Conservation (phyloP, 2,888 invertebrate species). For the Eumacrocentrus americanus region DNA sequence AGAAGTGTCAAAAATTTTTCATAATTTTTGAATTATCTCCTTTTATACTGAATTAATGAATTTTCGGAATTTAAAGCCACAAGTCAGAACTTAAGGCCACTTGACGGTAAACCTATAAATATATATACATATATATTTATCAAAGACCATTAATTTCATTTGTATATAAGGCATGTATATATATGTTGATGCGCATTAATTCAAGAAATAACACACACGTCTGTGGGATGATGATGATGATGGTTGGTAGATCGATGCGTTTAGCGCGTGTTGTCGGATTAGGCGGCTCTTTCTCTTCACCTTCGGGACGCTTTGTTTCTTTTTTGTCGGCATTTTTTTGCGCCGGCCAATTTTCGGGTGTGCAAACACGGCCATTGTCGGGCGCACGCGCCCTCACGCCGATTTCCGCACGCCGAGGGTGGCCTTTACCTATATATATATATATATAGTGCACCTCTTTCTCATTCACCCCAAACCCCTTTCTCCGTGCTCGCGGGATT, state of each 20-base stretch:
- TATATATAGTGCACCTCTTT: neutral
- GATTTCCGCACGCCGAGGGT: conserved; percentile 37
- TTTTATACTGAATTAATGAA: conserved; percentile 31
- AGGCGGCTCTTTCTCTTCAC: conserved; percentile 14
- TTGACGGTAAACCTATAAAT: neutral
- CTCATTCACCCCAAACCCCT: conserved; percentile 40
- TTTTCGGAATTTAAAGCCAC: conserved; percentile 31
- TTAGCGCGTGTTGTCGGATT: conserved; percentile 24
- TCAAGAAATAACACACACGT: neutral
- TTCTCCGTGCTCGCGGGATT: conserved; percentile 44
- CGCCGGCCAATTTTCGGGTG: conserved; percentile 56
- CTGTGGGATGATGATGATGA: neutral
- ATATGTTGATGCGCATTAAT: too few relatives aligned
- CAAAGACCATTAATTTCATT: neutral
- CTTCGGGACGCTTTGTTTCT: conserved; percentile 19
- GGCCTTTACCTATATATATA: conserved; percentile 16
- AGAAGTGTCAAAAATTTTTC: too few relatives aligned
- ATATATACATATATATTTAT: conserved; percentile 1
- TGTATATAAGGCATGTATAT: conserved; percentile 15
- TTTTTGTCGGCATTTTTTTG: conserved; percentile 41
- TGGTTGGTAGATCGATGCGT: conserved; percentile 11
- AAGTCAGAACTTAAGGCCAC: conserved; percentile 14
- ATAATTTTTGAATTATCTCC: too few relatives aligned
- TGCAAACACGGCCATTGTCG: conserved; percentile 56
- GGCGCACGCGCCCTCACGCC: conserved; percentile 48